Base-by-base conservation (phyloP, 2,888 invertebrate species). In the Dioctria linearis region DNA sequence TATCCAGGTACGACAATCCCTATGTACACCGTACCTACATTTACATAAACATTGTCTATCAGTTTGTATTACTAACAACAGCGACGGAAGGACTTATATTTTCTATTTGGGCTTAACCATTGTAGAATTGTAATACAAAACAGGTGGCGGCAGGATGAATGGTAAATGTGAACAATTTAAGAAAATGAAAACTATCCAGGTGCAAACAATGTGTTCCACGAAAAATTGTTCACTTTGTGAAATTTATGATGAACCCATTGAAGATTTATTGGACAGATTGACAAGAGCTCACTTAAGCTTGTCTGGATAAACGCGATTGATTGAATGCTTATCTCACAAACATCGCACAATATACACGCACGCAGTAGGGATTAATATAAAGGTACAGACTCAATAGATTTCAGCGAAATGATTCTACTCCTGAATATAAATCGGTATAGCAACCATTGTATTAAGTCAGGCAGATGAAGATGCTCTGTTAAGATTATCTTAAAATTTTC, bases 101-200 rank as follows among this genome's bases (percentile, higher is more conserved):
- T 71, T 71, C 71, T 49, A 51, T 71, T 51, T n/a, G 51, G 66
- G 39, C 13, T 71, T 54, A 51, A 37, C 54, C 25, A 25, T 25
- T 25, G 13, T 54, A 51, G 9, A 54, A 25, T 46, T 69, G 51
- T 39, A 40, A 25, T 25, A 25, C 25, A 25, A 9, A 43, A 37
- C 49, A 25, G 11, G 39, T 5, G 51, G 51, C 51, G 51, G 71
- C 71, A 11, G 43, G 67, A 46, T 46, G 43, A 71, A 71, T 39
- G 71, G 42, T 51, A 71, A 71, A 54, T 51, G 54, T 71, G 43
- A 51, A 43, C 54, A 71, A 71, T 71, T 40, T 9, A 40, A 40
- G 54, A 71, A 71, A 71, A 71, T 71, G 71, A 71, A 71, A 71
- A 71, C 71, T 71, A 71, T 71, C 54, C 71, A 71, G 71, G 71